Conservation (phyloP, 2,888 invertebrate genomes). For the Hydropsyche betteni region DNA sequence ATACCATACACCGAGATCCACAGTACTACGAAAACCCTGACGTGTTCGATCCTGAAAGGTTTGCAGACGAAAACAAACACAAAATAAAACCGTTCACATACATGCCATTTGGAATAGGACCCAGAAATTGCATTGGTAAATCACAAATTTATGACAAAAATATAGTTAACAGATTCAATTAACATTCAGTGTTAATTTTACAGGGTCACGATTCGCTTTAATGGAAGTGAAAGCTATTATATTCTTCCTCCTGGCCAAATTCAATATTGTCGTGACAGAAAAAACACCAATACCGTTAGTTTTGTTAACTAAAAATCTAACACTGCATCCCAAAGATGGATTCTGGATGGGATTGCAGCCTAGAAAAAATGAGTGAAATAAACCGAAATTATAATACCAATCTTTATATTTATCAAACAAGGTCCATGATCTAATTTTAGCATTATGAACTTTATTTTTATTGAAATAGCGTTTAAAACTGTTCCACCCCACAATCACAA, state of each 20-base stretch:
- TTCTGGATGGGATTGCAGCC: constrained; percentile 15
- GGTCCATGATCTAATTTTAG: too few species aligned
- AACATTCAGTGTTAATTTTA: not conserved
- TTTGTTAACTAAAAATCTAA: not conserved
- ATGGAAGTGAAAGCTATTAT: constrained; percentile 53
- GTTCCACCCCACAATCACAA: too few species aligned
- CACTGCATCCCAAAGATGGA: not conserved
- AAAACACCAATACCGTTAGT: constrained; percentile 24
- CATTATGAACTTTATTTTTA: too few species aligned
- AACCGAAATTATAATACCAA: too few species aligned
- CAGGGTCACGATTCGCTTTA: constrained; percentile 55
- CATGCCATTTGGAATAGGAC: constrained; percentile 20
- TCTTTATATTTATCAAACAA: too few species aligned
- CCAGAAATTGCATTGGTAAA: constrained; percentile 17
- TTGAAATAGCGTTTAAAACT: too few species aligned
- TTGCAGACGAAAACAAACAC: constrained; percentile 16
- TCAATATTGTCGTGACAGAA: not conserved
- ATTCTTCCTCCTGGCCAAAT: constrained; percentile 19
- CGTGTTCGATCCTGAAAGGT: constrained; percentile 11
- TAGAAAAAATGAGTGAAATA: not conserved
- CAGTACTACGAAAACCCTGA: constrained; percentile 6
- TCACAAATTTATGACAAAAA: too few species aligned
- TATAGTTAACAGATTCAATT: not conserved
- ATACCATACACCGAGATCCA: constrained; percentile 7
- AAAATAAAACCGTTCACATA: constrained; percentile 26